Base-by-base conservation (phyloP, 2,113 vertebrate genomes). In the Montifringilla adamsi region DNA sequence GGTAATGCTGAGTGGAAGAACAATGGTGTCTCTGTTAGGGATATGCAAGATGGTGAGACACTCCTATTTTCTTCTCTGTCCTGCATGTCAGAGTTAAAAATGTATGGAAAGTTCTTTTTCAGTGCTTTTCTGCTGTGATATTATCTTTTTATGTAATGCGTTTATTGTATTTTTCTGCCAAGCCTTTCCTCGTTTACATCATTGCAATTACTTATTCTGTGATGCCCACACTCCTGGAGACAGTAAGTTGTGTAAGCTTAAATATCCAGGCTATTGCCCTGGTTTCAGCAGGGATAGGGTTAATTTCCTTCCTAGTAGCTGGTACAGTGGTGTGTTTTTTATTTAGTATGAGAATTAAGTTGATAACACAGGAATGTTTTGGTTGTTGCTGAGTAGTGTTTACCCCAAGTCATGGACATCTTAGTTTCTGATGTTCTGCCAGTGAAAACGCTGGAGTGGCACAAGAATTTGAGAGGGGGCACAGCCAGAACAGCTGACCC, bases 191-290 rank as follows among this genome's bases (percentile, higher is more conserved):
- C 9, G 2, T 87, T 94, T 77, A 39, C 4, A 10, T 64, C 0
- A 3, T 44, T 87, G 55, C 20, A 88, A 0, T 69, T 0, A 0
- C 53, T 85, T 44, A 52, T 76, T 87, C 33, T 6, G 2, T 53
- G 66, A 62, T 90, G 24, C 15, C 13, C 28, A 21, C 15, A 5
- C 0, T 3, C 20, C 16, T 15, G 43, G 63, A 66, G 68, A 39
- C 35, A 50, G 1, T 59, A 73, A 66, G 8, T 59, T 80, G n/a
- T 9, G 6, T 77, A 73, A 85, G 11, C 28, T 50, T 41, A 68
- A 89, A 28, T 55, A 59, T 37, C 37, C 41, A 37, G 30, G 14
- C 46, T 83, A 4, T 76, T 81, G 24, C 50, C 33, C 20, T 56
- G 9, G 20, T 87, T 56, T 81, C 60, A 68, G 41, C 27, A 56